phyloP scores from a whole-genome alignment of 2,888 invertebrate genomes.

The Elmis aenea region DNA sequence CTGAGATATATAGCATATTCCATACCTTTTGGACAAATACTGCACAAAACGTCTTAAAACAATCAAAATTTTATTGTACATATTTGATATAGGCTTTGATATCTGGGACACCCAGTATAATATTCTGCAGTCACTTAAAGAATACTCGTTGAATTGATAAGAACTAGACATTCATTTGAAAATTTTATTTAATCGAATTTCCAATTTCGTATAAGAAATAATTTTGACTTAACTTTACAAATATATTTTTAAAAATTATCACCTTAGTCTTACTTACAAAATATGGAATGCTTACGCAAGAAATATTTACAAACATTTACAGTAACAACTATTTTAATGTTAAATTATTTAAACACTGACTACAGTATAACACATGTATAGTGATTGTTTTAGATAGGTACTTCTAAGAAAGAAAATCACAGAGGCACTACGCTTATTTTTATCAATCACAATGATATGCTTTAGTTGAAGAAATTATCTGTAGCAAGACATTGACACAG shows the following conservation, averaged over 20 bases:
- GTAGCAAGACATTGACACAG: too few relatives aligned
- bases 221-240: conserved; percentile 23
- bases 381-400: conserved; percentile 21
- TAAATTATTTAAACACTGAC: conserved; percentile 6
- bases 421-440: conserved; percentile 50
- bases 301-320: conserved; percentile 17
- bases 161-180: conserved; percentile 6
- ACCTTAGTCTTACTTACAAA: conserved; percentile 29
- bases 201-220: conserved; percentile 7
- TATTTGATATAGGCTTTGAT: too few relatives aligned
- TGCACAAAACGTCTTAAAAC: too few relatives aligned
- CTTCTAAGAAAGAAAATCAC: conserved; percentile 33
- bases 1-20: too few relatives aligned
- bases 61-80: too few relatives aligned
- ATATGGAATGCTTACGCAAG: conserved; percentile 23
- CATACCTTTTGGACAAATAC: too few relatives aligned
- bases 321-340: conserved; percentile 6
- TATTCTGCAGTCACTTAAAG: too few relatives aligned
- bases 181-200: conserved; percentile 6
- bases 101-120: too few relatives aligned
- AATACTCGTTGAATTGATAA: too few relatives aligned
- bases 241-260: conserved; percentile 31
- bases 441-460: conserved; percentile 49
- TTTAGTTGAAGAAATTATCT: conserved; percentile 22
- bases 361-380: conserved; percentile 10